These are phyloP conservation scores for Mamestra configurata DNA, from an alignment of 1,140 invertebrate species.

Conservation along the genomic window DNA sequence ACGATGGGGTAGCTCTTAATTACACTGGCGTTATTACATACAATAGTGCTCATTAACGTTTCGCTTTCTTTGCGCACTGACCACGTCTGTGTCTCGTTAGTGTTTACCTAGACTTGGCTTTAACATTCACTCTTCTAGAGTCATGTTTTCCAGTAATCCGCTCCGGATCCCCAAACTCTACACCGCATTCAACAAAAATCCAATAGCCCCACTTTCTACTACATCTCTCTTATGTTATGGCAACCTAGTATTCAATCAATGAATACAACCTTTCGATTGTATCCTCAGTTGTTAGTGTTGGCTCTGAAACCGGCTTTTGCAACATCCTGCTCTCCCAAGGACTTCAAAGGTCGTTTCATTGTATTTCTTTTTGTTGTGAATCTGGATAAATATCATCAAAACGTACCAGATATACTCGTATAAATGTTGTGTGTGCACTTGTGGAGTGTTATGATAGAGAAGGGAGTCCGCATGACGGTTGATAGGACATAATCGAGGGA, in stretches of 20 bases:
- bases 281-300: neutral
- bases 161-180: neutral
- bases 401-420: no score
- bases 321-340: neutral
- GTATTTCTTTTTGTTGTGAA: neutral
- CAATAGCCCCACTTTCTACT: no score
- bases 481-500: no score
- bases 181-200: no score
- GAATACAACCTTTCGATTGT: neutral
- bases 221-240: no score
- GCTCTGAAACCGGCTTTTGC: neutral
- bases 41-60: slow-evolving; percentile 24
- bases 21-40: slow-evolving; percentile 28
- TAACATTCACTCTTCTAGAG: neutral
- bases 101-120: slow-evolving; percentile 9
- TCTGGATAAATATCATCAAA: no score
- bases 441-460: no score
- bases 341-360: neutral
- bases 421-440: no score
- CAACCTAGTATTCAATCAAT: no score
- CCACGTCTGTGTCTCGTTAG: neutral
- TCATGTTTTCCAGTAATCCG: neutral
- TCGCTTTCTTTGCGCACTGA: slow-evolving; percentile 35
- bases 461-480: no score
- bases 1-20: slow-evolving; percentile 5